Evolutionary conservation across 2,888 invertebrate genomes (phyloP).

Genomic region (Agrilus cyanescens): DNA sequence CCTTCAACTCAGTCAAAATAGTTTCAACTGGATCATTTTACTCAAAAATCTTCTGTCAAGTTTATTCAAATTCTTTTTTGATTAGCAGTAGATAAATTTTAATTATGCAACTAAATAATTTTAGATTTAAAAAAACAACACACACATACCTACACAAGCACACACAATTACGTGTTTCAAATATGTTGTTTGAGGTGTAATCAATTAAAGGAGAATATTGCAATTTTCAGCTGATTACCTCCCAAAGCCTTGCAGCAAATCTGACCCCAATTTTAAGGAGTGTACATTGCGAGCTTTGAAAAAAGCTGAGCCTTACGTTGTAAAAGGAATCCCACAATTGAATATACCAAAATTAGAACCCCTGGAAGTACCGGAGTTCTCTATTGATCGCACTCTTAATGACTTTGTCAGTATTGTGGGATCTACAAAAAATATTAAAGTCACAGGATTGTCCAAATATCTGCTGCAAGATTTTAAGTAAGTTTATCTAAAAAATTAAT

Average conservation of each 20-base stretch:
- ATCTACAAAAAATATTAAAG: constrained; percentile 49
- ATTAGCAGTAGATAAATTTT: too few relatives aligned
- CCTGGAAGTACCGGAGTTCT: constrained; percentile 52
- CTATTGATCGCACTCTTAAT: constrained; percentile 51
- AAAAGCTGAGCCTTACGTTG: constrained; percentile 43
- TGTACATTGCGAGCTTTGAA: constrained; percentile 52
- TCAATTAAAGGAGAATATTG: constrained; percentile 3
- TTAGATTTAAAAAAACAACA: too few relatives aligned
- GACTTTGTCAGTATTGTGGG: constrained; percentile 60
- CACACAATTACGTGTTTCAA: too few relatives aligned
- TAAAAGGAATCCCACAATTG: constrained; percentile 53
- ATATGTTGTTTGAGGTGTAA: background rate
- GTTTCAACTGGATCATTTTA: too few relatives aligned
- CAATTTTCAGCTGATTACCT: constrained; percentile 51
- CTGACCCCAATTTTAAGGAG: constrained; percentile 47
- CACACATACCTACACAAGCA: too few relatives aligned
- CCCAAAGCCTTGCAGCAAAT: constrained; percentile 48
- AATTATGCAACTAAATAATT: too few relatives aligned
- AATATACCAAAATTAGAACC: constrained; percentile 61
- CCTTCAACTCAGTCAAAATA: too few relatives aligned
- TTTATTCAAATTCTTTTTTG: too few relatives aligned
- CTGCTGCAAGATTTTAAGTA: constrained; percentile 53
- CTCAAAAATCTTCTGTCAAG: too few relatives aligned
- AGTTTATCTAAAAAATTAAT: constrained; percentile 23
- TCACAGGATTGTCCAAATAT: constrained; percentile 52